phyloP scores from a whole-genome alignment of 2,888 invertebrate genomes.

The Cantharis nigra region DNA sequence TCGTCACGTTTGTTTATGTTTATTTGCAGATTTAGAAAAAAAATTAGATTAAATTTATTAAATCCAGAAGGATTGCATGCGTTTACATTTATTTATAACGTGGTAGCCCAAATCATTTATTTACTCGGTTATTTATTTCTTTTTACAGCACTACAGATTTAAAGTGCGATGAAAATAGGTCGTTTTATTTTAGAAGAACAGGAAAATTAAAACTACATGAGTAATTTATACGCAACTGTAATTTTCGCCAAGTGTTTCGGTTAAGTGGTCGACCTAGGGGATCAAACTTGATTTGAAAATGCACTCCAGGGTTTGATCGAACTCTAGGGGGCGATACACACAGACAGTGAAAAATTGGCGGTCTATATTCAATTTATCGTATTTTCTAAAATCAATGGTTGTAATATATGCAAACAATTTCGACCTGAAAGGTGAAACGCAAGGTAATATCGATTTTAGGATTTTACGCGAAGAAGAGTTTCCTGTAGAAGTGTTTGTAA shows the following conservation, averaged over 20 bases:
- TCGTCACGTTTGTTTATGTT: conserved; percentile 6
- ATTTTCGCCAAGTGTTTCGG: conserved; percentile 27
- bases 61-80: background rate
- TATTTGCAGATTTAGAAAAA: conserved; percentile 2
- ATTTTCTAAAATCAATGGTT: conserved; percentile 45
- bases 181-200: background rate
- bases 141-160: background rate
- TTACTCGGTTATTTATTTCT: background rate
- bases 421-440: conserved; percentile 45
- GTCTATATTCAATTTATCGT: conserved; percentile 53
- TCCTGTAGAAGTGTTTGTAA: background rate
- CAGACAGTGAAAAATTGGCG: conserved; percentile 53
- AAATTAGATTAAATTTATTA: conserved; percentile 9
- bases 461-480: background rate
- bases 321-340: conserved; percentile 48
- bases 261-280: conserved; percentile 37
- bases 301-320: conserved; percentile 48
- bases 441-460: conserved; percentile 39
- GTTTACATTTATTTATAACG: background rate
- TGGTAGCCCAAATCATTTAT: background rate
- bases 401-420: conserved; percentile 49
- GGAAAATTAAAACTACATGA: background rate
- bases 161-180: background rate
- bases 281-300: conserved; percentile 48
- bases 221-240: conserved; percentile 14